Conservation (phyloP, 2,888 invertebrate species). For the Argyresthia goedartella region DNA sequence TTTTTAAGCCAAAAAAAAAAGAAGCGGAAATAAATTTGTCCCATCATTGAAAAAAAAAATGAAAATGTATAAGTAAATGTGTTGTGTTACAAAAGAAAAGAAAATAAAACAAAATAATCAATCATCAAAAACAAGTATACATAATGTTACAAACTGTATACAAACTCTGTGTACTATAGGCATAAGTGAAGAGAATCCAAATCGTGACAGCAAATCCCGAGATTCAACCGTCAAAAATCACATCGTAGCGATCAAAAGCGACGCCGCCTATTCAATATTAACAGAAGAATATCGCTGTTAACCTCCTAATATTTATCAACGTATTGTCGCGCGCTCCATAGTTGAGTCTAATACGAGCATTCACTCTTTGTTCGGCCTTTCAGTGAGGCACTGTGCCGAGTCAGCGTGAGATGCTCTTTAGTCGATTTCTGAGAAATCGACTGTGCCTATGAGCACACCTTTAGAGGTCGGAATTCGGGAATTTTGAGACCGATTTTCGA, state of each 20-base stretch:
- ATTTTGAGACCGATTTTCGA: neutral
- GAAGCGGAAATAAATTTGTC: no score
- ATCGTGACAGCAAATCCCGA: neutral
- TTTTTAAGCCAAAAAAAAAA: no score
- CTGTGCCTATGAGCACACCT: constrained; percentile 8
- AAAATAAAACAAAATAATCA: no score
- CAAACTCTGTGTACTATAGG: no score
- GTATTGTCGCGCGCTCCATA: constrained; percentile 41
- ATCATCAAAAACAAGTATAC: no score
- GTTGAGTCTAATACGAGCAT: constrained; percentile 45
- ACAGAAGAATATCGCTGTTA: constrained; percentile 6
- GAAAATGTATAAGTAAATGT: no score
- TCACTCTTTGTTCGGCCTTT: constrained; percentile 35
- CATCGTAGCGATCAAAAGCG: neutral
- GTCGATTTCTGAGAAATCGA: constrained; percentile 34
- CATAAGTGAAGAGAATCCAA: no score
- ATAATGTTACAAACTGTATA: no score
- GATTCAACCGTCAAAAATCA: neutral
- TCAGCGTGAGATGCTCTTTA: constrained; percentile 36
- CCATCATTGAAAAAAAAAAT: no score
- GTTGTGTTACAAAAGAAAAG: no score
- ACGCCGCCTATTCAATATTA: constrained; percentile 14
- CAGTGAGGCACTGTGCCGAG: constrained; percentile 30
- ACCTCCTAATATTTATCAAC: constrained; percentile 44
- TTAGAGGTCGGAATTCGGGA: neutral